These are phyloP conservation scores for Acleris cristana DNA, from an alignment of 2,888 invertebrate genomes.

Conservation along the genomic window DNA sequence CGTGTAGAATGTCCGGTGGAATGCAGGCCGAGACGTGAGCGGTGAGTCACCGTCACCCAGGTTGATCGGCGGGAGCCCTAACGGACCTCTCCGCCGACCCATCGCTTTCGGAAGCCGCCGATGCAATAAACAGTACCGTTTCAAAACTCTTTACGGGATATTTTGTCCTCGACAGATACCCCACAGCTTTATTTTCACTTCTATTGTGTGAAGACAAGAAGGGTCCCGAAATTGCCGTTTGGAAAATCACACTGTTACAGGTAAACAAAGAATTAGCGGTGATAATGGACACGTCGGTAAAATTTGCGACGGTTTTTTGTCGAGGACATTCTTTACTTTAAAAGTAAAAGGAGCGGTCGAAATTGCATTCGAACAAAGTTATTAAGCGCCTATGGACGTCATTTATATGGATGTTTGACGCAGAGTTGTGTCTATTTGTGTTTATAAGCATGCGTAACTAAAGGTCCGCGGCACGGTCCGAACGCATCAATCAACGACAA, in stretches of 20 bases:
- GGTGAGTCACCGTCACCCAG: constrained; percentile 68
- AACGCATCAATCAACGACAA: constrained; percentile 53
- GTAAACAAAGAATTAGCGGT: constrained; percentile 46
- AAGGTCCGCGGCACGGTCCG: constrained; percentile 39
- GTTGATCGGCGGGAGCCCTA: constrained; percentile 46
- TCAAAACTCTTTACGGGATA: constrained; percentile 46
- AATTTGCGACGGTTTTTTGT: constrained; percentile 26
- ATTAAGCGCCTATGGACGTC: constrained; percentile 7
- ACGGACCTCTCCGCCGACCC: constrained; percentile 39
- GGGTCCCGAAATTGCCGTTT: constrained; percentile 34
- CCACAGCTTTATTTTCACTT: constrained; percentile 50
- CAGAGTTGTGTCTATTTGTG: constrained; percentile 41
- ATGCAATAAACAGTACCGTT: constrained; percentile 40
- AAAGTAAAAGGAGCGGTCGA: constrained; percentile 15
- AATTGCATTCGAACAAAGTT: constrained; percentile 36
- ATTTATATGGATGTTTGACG: background rate
- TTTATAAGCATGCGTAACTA: constrained; percentile 45
- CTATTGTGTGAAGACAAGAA: constrained; percentile 43
- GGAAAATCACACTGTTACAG: constrained; percentile 40
- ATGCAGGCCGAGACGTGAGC: constrained; percentile 57
- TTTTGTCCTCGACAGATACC: constrained; percentile 47
- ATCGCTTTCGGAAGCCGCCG: constrained; percentile 36
- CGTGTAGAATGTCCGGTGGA: constrained; percentile 67
- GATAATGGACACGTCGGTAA: constrained; percentile 31
- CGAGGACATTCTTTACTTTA: constrained; percentile 11